Evolutionary conservation across 2,888 invertebrate species (phyloP).

Genomic region (Steinernema scapterisci): DNA sequence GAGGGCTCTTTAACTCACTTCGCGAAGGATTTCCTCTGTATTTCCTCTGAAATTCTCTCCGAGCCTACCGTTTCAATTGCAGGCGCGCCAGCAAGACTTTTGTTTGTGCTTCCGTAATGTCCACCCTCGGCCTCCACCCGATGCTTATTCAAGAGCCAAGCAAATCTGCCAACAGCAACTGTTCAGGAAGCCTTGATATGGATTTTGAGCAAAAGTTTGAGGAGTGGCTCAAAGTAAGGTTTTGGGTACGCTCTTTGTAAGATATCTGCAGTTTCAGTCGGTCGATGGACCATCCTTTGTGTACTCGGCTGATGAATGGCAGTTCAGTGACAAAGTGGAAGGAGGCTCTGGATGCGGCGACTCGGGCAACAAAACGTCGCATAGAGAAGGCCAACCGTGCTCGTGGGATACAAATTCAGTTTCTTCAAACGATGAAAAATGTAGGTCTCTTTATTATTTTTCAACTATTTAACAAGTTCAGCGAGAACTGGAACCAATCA

Average conservation of each 20-base stretch:
- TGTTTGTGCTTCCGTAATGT: not conserved
- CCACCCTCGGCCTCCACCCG: conserved; percentile 19
- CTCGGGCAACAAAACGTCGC: not conserved
- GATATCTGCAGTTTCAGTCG: conserved; percentile 34
- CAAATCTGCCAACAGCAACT: conserved; percentile 1
- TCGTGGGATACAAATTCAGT: conserved; percentile 19
- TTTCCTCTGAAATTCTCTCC: not conserved
- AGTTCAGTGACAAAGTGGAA: not conserved
- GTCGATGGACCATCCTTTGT: conserved; percentile 29
- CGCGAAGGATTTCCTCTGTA: not conserved
- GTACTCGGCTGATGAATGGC: conserved; percentile 12
- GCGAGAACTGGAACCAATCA: conserved; percentile 44
- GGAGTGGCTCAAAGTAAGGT: conserved; percentile 39
- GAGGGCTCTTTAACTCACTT: not conserved
- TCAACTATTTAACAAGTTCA: not conserved
- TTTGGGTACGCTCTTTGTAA: not conserved
- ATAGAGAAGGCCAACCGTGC: not conserved
- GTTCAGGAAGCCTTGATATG: not conserved
- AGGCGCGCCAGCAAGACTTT: not conserved
- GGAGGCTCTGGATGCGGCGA: not conserved
- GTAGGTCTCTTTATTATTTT: not conserved
- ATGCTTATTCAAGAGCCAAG: conserved; percentile 22
- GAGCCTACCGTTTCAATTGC: not conserved
- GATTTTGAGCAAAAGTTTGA: conserved; percentile 43
- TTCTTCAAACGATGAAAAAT: conserved; percentile 24